Conservation (phyloP, 2,888 invertebrate species). For the Disparrhopalites patrizii region DNA sequence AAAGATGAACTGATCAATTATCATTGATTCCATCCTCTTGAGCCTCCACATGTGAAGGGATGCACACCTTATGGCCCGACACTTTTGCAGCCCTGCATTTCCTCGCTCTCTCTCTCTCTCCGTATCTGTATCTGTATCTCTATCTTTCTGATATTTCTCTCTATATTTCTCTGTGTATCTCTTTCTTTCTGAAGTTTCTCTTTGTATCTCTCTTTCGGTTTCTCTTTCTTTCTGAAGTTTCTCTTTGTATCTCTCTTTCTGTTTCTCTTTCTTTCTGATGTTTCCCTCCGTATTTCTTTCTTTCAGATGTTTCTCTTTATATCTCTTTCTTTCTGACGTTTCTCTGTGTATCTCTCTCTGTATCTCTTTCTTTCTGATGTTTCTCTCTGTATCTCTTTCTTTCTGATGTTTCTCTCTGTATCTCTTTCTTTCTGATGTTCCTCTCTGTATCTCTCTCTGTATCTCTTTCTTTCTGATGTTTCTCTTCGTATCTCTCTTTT, state of each 20-base stretch:
- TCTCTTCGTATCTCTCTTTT: too few relatives aligned
- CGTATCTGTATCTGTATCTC: constrained; percentile 46
- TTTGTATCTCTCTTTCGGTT: too few relatives aligned
- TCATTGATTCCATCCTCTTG: too few relatives aligned
- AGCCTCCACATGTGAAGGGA: background rate
- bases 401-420: constrained; percentile 29
- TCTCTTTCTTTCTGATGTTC: constrained; percentile 24
- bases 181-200: too few relatives aligned
- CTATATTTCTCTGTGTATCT: too few relatives aligned
- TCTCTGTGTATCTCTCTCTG: too few relatives aligned
- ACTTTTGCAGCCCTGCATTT: constrained; percentile 42
- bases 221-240: background rate
- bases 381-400: constrained; percentile 26
- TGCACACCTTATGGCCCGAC: constrained; percentile 12
- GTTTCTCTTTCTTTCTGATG: background rate
- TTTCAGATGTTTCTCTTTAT: background rate
- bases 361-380: too few relatives aligned
- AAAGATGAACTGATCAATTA: too few relatives aligned
- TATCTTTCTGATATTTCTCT: too few relatives aligned
- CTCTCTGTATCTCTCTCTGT: too few relatives aligned
- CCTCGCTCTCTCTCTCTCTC: constrained; percentile 45
- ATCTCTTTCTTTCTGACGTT: background rate
- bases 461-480: too few relatives aligned
- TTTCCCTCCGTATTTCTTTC: background rate
- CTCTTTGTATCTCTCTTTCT: constrained; percentile 31